Evolutionary conservation across 1,140 invertebrate species (phyloP).

Genomic region (Drosophila pandora): DNA sequence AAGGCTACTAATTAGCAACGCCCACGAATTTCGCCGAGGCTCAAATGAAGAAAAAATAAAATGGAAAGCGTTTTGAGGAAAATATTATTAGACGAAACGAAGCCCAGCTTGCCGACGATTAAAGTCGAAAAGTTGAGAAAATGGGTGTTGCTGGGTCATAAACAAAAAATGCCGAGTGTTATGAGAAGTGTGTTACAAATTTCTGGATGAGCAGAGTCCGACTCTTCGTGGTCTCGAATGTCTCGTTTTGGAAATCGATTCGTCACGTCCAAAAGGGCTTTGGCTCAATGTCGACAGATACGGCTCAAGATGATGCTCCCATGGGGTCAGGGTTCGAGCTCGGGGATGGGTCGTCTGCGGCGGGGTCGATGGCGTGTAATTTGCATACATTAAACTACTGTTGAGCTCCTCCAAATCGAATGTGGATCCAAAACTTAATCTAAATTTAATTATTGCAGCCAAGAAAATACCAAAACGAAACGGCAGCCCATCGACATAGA

Average conservation of each 20-base stretch:
- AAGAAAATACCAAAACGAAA: constrained; percentile 55
- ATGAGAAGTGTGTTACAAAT: constrained; percentile 70
- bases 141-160: constrained; percentile 70
- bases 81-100: constrained; percentile 57
- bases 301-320: constrained; percentile 25
- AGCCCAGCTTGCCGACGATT: constrained; percentile 50
- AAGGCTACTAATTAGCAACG: constrained; percentile 72
- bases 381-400: constrained; percentile 81
- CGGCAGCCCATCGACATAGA: constrained; percentile 44
- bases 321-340: constrained; percentile 33
- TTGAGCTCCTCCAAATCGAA: constrained; percentile 45
- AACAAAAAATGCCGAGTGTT: constrained; percentile 44
- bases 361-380: constrained; percentile 63
- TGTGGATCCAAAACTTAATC: constrained; percentile 67
- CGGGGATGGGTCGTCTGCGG: constrained; percentile 15
- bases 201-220: constrained; percentile 20
- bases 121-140: constrained; percentile 78
- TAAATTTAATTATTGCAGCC: constrained; percentile 80
- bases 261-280: constrained; percentile 66
- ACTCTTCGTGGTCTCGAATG: constrained; percentile 52
- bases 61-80: constrained; percentile 62
- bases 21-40: constrained; percentile 53
- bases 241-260: constrained; percentile 74
- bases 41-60: constrained; percentile 39
- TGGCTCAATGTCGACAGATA: constrained; percentile 71